A percentile compares a stretch with the other conserved stretches of the same genome.
Evolutionary conservation across 2,797 vertebrate genomes (phyloP).

Genomic region (Novumbra hubbsi): DNA sequence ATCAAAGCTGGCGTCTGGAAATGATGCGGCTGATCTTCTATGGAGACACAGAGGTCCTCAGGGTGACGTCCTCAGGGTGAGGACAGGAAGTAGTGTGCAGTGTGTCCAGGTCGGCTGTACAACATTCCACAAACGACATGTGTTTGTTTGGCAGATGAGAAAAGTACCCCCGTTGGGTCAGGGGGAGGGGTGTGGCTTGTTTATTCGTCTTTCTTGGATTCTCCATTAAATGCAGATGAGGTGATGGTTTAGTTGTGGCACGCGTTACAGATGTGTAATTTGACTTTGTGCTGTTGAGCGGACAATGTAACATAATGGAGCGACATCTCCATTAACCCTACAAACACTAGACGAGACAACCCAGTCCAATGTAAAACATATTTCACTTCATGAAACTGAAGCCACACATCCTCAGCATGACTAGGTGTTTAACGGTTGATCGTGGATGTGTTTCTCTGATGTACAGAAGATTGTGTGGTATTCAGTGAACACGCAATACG

Average conservation of each 20-base stretch:
- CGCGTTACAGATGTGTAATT: not conserved
- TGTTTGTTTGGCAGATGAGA: not conserved
- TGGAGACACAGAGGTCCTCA: not conserved
- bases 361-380: not conserved
- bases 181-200: not conserved
- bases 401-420: not conserved
- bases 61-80: too few species aligned
- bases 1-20: constrained; percentile 6
- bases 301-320: too few species aligned
- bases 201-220: not conserved
- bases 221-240: not conserved
- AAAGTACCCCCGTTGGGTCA: not conserved
- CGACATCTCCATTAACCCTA: too few species aligned
- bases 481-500: too few species aligned
- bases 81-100: not conserved
- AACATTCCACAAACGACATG: not conserved
- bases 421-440: not conserved
- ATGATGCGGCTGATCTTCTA: constrained; percentile 3
- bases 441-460: not conserved
- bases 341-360: too few species aligned
- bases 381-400: not conserved
- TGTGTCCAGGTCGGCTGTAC: not conserved
- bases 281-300: too few species aligned
- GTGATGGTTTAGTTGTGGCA: not conserved
- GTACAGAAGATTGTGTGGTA: too few species aligned